Evolutionary conservation across 2,113 vertebrate genomes (phyloP).

Genomic region (Neogobius melanostomus): DNA sequence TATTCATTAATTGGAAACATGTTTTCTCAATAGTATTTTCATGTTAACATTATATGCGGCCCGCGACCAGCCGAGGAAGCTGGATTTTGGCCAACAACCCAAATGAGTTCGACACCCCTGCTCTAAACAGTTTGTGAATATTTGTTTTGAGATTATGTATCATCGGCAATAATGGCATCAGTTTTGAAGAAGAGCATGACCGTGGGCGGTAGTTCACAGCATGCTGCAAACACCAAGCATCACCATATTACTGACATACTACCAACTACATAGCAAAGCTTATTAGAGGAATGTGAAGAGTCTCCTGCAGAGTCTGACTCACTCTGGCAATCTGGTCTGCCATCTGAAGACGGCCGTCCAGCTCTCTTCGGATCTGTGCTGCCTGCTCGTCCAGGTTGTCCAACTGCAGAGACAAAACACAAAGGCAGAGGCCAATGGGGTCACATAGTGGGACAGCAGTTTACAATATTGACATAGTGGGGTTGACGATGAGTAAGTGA

Average conservation of each 20-base stretch:
- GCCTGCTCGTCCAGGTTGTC: slow-evolving; percentile 96
- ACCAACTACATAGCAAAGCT: slow-evolving; percentile 49
- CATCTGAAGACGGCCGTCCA: slow-evolving; percentile 97
- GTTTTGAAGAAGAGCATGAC: background rate
- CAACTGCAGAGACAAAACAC: slow-evolving; percentile 76
- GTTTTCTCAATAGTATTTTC: too few species aligned
- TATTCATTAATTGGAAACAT: too few species aligned
- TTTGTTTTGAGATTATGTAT: too few species aligned
- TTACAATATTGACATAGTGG: too few species aligned
- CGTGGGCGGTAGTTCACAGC: slow-evolving; percentile 19
- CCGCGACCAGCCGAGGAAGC: too few species aligned
- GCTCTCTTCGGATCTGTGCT: slow-evolving; percentile 91
- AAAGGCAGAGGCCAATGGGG: slow-evolving; percentile 49
- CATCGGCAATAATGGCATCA: too few species aligned
- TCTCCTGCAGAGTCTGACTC: slow-evolving; percentile 63
- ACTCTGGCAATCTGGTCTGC: slow-evolving; percentile 97
- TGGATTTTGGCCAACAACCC: too few species aligned
- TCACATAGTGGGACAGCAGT: background rate
- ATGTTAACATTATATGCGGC: too few species aligned
- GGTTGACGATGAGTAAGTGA: too few species aligned
- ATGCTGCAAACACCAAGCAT: slow-evolving; percentile 25
- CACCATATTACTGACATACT: slow-evolving; percentile 52
- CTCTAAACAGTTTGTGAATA: too few species aligned
- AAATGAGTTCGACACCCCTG: too few species aligned
- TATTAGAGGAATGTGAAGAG: slow-evolving; percentile 34